A percentile compares a stretch with the other conserved stretches of the same genome.
Conservation (phyloP, 2,888 invertebrate species). For the Abrostola triplasia region DNA sequence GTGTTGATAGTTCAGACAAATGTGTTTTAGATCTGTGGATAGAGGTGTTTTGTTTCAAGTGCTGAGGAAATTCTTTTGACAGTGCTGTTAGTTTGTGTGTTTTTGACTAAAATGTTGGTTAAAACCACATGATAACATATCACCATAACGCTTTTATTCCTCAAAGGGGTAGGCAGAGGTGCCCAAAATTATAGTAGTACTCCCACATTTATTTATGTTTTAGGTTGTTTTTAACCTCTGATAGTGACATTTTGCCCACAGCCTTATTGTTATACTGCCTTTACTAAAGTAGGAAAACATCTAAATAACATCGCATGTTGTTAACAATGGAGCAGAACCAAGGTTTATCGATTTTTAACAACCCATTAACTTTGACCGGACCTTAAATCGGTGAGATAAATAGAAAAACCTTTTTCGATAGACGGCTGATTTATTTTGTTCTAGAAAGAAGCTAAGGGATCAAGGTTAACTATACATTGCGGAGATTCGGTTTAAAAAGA, state of each 20-base stretch:
- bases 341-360: slow-evolving; percentile 1
- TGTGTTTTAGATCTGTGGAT: not conserved
- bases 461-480: slow-evolving; percentile 8
- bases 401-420: slow-evolving; percentile 25
- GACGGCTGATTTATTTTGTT: slow-evolving; percentile 33
- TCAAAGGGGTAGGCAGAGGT: too few relatives aligned
- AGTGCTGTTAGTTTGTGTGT: too few relatives aligned
- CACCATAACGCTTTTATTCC: too few relatives aligned
- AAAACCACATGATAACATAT: too few relatives aligned
- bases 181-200: too few relatives aligned
- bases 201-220: too few relatives aligned
- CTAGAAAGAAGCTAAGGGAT: slow-evolving; percentile 6
- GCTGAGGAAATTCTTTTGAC: too few relatives aligned
- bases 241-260: too few relatives aligned
- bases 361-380: not conserved
- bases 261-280: too few relatives aligned
- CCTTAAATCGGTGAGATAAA: slow-evolving; percentile 21
- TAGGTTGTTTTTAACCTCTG: too few relatives aligned
- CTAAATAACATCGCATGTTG: not conserved
- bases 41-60: too few relatives aligned
- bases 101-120: too few relatives aligned
- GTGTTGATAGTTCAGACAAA: not conserved
- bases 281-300: not conserved
- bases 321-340: not conserved
- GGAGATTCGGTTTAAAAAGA: not conserved